These are phyloP conservation scores for Drepana arcuata DNA, from an alignment of 1,140 invertebrate genomes.

Conservation along the genomic window DNA sequence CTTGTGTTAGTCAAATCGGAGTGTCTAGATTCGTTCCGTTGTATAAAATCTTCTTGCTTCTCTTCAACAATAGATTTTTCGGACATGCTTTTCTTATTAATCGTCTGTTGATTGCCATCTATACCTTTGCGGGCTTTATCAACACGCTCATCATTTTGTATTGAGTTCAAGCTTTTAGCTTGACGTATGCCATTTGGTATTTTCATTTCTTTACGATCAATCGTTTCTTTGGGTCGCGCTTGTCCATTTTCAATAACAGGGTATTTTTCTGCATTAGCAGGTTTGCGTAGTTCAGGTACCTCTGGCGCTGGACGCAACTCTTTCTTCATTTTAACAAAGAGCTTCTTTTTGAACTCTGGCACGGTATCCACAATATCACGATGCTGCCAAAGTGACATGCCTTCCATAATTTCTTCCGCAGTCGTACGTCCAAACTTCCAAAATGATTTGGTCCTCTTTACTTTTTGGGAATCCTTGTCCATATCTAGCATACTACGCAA, in stretches of 20 bases:
- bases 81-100: constrained; percentile 60
- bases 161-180: constrained; percentile 64
- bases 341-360: constrained; percentile 68
- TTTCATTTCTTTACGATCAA: constrained; percentile 65
- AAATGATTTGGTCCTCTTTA: constrained; percentile 87
- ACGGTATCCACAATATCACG: constrained; percentile 83
- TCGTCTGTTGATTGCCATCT: constrained; percentile 36
- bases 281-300: constrained; percentile 47
- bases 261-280: constrained; percentile 48
- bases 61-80: constrained; percentile 65
- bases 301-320: constrained; percentile 53
- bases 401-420: constrained; percentile 81
- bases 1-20: constrained; percentile 68
- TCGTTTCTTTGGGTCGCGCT: constrained; percentile 60
- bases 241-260: constrained; percentile 36
- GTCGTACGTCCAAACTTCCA: constrained; percentile 84
- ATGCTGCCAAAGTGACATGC: constrained; percentile 89
- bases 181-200: constrained; percentile 54
- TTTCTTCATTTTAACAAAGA: constrained; percentile 64
- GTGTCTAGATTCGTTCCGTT: constrained; percentile 63
- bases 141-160: constrained; percentile 52
- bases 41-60: constrained; percentile 59
- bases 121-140: constrained; percentile 55
- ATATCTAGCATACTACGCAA: constrained; percentile 66
- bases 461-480: constrained; percentile 70